Evolutionary conservation across 2,888 invertebrate genomes (phyloP).

Genomic region (Laspeyria flexula): DNA sequence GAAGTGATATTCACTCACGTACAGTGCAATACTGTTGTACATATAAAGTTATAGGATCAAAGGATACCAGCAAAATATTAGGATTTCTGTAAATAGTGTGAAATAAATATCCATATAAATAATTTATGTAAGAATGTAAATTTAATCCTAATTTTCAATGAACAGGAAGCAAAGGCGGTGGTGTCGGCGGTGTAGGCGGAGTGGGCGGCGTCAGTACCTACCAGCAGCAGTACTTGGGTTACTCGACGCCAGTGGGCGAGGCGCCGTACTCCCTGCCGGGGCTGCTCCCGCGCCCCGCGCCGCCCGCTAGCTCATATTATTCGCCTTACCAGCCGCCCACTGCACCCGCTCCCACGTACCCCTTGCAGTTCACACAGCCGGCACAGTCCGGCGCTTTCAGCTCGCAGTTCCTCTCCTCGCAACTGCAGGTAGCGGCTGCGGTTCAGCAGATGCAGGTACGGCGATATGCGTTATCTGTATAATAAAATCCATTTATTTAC

Average conservation of each 20-base stretch:
- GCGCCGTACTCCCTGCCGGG: slow-evolving; percentile 77
- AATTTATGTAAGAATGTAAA: background rate
- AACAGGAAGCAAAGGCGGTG: slow-evolving; percentile 75
- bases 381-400: slow-evolving; percentile 82
- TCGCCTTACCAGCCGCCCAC: slow-evolving; percentile 78
- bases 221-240: slow-evolving; percentile 82
- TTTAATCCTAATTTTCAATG: background rate
- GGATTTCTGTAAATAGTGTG: no score
- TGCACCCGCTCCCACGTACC: slow-evolving; percentile 87
- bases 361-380: slow-evolving; percentile 87
- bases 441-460: slow-evolving; percentile 83
- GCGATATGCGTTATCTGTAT: background rate
- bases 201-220: slow-evolving; percentile 80
- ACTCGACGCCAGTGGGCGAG: slow-evolving; percentile 78
- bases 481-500: no score
- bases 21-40: no score
- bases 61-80: no score
- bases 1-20: no score
- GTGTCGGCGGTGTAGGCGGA: slow-evolving; percentile 70
- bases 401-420: slow-evolving; percentile 79
- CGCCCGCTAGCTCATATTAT: slow-evolving; percentile 80
- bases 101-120: no score
- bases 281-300: slow-evolving; percentile 79
- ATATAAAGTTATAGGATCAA: no score
- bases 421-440: slow-evolving; percentile 79